Conservation (phyloP, 2,797 vertebrate species). For the Acridotheres tristis region DNA sequence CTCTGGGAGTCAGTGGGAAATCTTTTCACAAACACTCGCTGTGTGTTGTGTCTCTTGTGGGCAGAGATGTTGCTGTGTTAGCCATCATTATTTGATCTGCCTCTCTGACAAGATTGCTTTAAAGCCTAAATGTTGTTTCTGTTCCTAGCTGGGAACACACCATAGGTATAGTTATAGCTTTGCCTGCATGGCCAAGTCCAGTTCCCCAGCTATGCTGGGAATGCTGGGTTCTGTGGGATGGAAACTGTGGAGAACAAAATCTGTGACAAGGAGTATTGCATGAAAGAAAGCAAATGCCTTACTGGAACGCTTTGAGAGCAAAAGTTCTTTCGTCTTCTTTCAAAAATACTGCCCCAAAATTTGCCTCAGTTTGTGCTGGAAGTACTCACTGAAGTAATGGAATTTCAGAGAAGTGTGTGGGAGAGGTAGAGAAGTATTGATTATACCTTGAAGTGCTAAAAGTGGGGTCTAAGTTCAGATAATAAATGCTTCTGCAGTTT, state of each 20-base stretch:
- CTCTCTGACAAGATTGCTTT: slow-evolving; percentile 67
- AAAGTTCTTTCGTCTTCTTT: neutral
- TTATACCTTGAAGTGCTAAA: neutral
- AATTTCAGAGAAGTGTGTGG: neutral
- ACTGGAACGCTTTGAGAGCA: neutral
- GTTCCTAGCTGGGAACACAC: slow-evolving; percentile 47
- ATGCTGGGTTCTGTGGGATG: neutral
- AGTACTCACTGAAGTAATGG: neutral
- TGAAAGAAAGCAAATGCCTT: neutral
- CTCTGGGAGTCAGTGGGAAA: slow-evolving; percentile 65
- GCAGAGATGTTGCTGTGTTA: slow-evolving; percentile 65
- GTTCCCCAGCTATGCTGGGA: slow-evolving; percentile 40
- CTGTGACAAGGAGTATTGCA: neutral
- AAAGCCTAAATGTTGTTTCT: slow-evolving; percentile 62
- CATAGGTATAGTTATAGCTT: slow-evolving; percentile 29
- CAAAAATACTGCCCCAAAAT: neutral
- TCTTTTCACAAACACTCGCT: slow-evolving; percentile 58
- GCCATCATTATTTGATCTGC: slow-evolving; percentile 66
- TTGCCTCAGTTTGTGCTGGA: neutral
- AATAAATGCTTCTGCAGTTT: neutral
- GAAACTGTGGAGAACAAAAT: neutral
- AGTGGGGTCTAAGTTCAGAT: neutral
- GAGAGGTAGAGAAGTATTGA: neutral
- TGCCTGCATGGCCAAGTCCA: neutral
- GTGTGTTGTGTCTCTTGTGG: slow-evolving; percentile 70